Evolutionary conservation across 64 coral and sea anemone genomes (phyloP).

Genomic region (Montipora foliosa): DNA sequence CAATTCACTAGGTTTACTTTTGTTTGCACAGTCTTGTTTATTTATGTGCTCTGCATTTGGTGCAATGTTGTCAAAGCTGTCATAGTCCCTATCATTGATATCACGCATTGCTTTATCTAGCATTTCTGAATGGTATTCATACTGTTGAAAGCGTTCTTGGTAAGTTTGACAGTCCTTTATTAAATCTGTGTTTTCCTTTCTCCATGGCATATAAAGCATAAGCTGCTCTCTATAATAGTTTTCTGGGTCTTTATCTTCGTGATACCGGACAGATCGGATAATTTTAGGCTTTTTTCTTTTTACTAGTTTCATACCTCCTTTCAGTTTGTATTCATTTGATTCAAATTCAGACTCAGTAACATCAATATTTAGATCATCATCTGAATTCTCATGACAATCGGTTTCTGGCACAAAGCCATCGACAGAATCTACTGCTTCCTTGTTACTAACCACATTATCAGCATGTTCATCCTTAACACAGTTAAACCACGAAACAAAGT

Average conservation of each 20-base stretch:
- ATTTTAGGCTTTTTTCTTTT: slow-evolving; percentile 59
- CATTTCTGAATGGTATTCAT: slow-evolving; percentile 54
- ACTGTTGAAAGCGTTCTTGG: slow-evolving; percentile 45
- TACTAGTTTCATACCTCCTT: slow-evolving; percentile 61
- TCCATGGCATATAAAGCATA: slow-evolving; percentile 73
- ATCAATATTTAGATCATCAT: slow-evolving; percentile 31
- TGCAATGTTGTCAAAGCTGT: too few relatives aligned
- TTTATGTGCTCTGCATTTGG: too few relatives aligned
- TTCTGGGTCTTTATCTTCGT: slow-evolving; percentile 79
- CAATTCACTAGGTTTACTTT: too few relatives aligned
- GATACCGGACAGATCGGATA: slow-evolving; percentile 63
- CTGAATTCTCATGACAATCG: slow-evolving; percentile 5
- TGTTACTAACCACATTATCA: background rate
- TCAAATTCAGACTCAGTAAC: background rate
- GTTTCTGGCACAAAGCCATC: slow-evolving; percentile 48
- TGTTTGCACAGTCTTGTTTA: too few relatives aligned
- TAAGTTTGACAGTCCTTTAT: slow-evolving; percentile 41
- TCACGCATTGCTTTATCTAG: slow-evolving; percentile 35
- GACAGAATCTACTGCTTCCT: background rate
- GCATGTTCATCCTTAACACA: slow-evolving; percentile 44
- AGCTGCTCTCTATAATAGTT: slow-evolving; percentile 77
- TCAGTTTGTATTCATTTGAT: slow-evolving; percentile 21
- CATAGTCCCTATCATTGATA: too few relatives aligned
- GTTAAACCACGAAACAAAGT: slow-evolving; percentile 29
- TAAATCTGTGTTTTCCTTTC: slow-evolving; percentile 57